Evolutionary conservation across 2,113 vertebrate species (phyloP).

Genomic region (Gracilinanus agilis): DNA sequence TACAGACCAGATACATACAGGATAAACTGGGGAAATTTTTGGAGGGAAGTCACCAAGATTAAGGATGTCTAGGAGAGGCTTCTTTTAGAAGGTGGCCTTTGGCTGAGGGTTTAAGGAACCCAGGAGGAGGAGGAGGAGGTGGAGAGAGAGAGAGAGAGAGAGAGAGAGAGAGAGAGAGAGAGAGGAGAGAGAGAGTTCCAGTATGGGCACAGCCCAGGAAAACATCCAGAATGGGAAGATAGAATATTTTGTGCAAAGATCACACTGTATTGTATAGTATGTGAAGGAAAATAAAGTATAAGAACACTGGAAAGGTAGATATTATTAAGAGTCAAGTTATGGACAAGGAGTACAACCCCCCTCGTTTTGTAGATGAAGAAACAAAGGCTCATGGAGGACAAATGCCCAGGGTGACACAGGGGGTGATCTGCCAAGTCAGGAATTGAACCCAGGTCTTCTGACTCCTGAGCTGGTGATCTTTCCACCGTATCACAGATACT

Average conservation of each 20-base stretch:
- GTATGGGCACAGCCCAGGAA: neutral
- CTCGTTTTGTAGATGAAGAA: neutral
- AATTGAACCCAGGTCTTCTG: neutral
- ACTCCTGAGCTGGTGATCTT: neutral
- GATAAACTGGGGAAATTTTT: neutral
- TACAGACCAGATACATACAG: neutral
- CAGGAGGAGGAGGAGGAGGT: neutral
- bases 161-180: too few relatives aligned
- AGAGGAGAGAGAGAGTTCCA: too few relatives aligned
- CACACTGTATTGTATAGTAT: neutral
- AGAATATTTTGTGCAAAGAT: neutral
- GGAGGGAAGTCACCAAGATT: neutral
- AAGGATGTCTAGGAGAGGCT: neutral
- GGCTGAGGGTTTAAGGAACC: neutral
- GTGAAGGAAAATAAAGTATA: neutral
- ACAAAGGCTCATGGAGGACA: neutral
- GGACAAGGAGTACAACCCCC: neutral
- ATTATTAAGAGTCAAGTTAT: neutral
- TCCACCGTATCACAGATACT: neutral
- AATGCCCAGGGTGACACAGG: neutral
- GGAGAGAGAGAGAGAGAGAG: neutral
- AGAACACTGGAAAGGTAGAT: neutral
- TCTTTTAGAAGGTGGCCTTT: neutral
- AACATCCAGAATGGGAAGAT: neutral
- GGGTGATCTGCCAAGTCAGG: neutral